Evolutionary conservation across 2,797 vertebrate genomes (phyloP), one percentile per base, ranked within the genome.

Genomic region (Notamacropus eugenii): DNA sequence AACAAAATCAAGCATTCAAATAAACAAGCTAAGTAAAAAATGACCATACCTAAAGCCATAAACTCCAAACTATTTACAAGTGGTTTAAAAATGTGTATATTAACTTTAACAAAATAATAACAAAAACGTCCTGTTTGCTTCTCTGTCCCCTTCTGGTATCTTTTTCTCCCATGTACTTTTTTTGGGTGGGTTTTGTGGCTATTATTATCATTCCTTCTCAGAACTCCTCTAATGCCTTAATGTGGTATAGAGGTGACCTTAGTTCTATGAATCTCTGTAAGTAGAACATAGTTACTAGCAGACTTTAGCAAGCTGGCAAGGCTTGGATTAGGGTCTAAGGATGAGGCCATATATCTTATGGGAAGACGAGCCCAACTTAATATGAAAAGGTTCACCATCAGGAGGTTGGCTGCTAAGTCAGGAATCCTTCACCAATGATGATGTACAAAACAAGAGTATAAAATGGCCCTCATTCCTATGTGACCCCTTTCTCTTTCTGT

Each of bases 61-160:
- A 46, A 82, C 74, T 82, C 74, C 40, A 82, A 82, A 82, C 74
- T 82, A 82, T 82, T 82, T 82, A 82, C 40, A 82, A 82, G 9
- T 46, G 40, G 74, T 27, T 46, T 40, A 46, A 82, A 74, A 82
- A 40, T 82, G 74, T 82, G n/a, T 82, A 82, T 82, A 40, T 82
- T 82, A 82, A 82, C 74, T 82, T 82, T 82, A 46, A 82, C 40
- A 46, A 82, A 82, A 82, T 82, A 82, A 46, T 82, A 82, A 82
- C 74, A 82, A 46, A 82, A 82, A 82, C 40, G 74, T 82, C 74
- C 74, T 82, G 74, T 82, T 82, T 82, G 74, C 74, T 82, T 82
- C 74, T 82, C 40, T 46, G n/a, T 82, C 74, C 40, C 40, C 22
- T 82, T 82, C 9, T 82, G n/a, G 74, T 82, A 24, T 46, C 40